A percentile compares a stretch with the other conserved stretches of the same genome.
Evolutionary conservation across 35 echinoderm and acorn worm genomes (phyloP).

Genomic region (Chiridota heheva): DNA sequence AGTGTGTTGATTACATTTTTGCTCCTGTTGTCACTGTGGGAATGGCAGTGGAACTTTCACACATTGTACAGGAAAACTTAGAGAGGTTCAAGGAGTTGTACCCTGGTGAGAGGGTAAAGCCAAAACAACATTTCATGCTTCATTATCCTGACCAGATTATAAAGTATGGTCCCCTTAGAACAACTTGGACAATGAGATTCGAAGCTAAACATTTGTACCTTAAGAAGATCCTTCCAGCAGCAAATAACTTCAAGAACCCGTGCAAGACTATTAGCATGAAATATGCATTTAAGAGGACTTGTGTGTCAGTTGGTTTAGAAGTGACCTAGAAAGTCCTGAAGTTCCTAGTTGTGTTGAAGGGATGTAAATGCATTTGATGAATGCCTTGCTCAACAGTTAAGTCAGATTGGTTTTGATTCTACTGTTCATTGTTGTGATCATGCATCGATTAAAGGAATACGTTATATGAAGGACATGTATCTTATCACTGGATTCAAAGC

Average conservation of each 20-base stretch:
- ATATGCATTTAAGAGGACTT: constrained; percentile 19
- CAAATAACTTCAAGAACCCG: constrained; percentile 42
- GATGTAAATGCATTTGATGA: background rate
- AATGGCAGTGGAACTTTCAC: constrained; percentile 3
- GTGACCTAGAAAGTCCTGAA: background rate
- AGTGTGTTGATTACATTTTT: constrained; percentile 35
- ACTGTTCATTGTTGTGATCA: constrained; percentile 9
- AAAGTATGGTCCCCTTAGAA: constrained; percentile 39
- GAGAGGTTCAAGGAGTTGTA: constrained; percentile 13
- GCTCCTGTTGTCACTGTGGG: too few species aligned
- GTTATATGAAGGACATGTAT: constrained; percentile 10
- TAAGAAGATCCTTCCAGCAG: constrained; percentile 7
- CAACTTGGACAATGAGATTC: constrained; percentile 46
- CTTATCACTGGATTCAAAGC: background rate
- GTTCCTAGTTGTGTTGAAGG: background rate
- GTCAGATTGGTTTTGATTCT: background rate
- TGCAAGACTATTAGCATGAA: constrained; percentile 18
- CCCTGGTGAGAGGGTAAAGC: constrained; percentile 31
- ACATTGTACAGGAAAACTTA: constrained; percentile 24
- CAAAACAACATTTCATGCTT: constrained; percentile 43
- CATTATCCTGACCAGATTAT: constrained; percentile 46
- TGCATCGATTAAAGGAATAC: constrained; percentile 25
- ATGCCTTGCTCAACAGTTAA: background rate
- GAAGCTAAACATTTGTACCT: constrained; percentile 46
- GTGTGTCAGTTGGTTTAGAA: background rate